Conservation (phyloP, 1,140 invertebrate genomes). For the Phymastichus coffea region DNA sequence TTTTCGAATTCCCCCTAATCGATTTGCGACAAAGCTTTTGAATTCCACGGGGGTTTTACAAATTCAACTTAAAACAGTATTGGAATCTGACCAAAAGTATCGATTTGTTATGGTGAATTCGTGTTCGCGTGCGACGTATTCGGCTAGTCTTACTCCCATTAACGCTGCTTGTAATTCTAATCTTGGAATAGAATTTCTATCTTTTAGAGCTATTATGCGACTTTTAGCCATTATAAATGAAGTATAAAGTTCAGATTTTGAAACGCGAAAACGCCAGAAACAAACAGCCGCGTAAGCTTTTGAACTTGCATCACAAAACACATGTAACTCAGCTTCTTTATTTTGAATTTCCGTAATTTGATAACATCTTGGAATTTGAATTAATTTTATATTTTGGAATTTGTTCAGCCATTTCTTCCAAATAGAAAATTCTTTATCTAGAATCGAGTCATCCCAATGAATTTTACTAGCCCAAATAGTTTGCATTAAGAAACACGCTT, state of each 20-base stretch:
- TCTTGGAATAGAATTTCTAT: not conserved
- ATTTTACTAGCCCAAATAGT: conserved; percentile 28
- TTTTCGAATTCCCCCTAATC: not conserved
- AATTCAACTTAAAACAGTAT: conserved; percentile 1
- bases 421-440: not conserved
- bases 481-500: conserved; percentile 33
- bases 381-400: not conserved
- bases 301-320: conserved; percentile 42
- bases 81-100: conserved; percentile 21
- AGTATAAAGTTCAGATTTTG: not conserved
- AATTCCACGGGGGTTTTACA: not conserved
- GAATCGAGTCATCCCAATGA: conserved; percentile 31
- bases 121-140: not conserved
- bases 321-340: conserved; percentile 29
- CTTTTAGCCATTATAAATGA: not conserved
- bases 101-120: not conserved
- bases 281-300: conserved; percentile 35
- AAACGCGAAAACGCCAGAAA: conserved; percentile 31
- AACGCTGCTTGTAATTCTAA: conserved; percentile 25
- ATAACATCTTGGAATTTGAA: not conserved
- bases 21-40: not conserved
- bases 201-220: not conserved
- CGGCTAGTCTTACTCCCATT: not conserved
- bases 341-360: not conserved
- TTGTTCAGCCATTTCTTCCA: conserved; percentile 19